These are phyloP conservation scores for Tinamus major DNA, from an alignment of 2,797 vertebrate species.

Conservation along the genomic window DNA sequence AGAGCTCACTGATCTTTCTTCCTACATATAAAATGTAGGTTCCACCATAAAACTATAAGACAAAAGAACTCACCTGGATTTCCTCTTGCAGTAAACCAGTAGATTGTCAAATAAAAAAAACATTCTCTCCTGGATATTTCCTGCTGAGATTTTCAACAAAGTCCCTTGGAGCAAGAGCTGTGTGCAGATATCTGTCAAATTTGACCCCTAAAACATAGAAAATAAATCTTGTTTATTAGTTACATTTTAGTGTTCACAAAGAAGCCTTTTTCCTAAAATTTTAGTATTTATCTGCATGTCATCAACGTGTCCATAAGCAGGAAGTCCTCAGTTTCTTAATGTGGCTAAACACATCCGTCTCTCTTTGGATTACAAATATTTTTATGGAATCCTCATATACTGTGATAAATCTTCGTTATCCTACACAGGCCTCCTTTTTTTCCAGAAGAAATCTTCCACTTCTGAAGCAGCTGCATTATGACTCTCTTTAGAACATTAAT, in stretches of 20 bases:
- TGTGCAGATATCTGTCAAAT: conserved; percentile 97
- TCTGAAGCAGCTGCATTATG: background rate
- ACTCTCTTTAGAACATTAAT: background rate
- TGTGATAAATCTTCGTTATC: background rate
- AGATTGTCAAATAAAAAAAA: conserved; percentile 99
- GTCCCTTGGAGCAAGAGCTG: conserved; percentile 94
- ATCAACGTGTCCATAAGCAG: background rate
- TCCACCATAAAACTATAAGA: background rate
- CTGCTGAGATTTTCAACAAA: conserved; percentile 96
- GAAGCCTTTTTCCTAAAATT: background rate
- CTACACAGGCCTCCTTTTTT: background rate
- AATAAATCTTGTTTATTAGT: background rate
- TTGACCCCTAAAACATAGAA: conserved; percentile 87
- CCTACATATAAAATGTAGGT: background rate
- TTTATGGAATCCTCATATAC: background rate
- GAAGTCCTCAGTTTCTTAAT: background rate
- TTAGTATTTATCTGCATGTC: background rate
- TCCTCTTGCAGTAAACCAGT: conserved; percentile 98
- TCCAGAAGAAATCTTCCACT: background rate
- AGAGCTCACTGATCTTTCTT: background rate
- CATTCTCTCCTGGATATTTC: conserved; percentile 97
- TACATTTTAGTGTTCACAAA: background rate
- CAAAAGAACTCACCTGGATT: conserved; percentile 88
- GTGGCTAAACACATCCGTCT: background rate
- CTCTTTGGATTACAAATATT: background rate